Conservation (phyloP, 2,113 vertebrate species). For the Lasiurus borealis region DNA sequence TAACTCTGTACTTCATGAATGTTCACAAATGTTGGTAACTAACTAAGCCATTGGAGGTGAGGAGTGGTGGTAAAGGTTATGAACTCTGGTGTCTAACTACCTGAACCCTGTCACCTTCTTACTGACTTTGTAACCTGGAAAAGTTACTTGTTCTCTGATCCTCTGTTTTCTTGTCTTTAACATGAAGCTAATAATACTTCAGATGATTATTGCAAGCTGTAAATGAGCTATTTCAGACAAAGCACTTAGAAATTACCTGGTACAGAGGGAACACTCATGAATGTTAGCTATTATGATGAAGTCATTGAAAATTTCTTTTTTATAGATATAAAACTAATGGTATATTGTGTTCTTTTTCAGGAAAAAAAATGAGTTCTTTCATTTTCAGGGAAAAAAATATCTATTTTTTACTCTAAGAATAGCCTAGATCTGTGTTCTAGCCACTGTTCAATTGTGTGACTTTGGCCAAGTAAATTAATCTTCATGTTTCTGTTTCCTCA, state of each 20-base stretch:
- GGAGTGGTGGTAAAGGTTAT: background rate
- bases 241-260: background rate
- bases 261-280: background rate
- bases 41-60: background rate
- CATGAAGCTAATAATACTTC: background rate
- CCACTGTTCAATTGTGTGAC: background rate
- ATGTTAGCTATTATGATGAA: background rate
- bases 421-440: background rate
- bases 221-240: background rate
- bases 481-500: background rate
- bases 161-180: constrained; percentile 16
- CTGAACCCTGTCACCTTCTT: background rate
- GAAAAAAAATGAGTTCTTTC: background rate
- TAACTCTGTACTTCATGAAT: background rate
- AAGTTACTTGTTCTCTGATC: background rate
- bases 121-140: background rate
- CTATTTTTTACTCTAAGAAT: background rate
- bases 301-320: background rate
- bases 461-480: background rate
- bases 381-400: background rate
- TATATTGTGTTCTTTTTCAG: background rate
- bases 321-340: background rate
- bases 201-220: background rate
- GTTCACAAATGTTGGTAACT: background rate
- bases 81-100: background rate